A percentile compares a stretch with the other conserved stretches of the same genome.
phyloP scores from a whole-genome alignment of 2,113 vertebrate genomes.

The Neoarius graeffei region DNA sequence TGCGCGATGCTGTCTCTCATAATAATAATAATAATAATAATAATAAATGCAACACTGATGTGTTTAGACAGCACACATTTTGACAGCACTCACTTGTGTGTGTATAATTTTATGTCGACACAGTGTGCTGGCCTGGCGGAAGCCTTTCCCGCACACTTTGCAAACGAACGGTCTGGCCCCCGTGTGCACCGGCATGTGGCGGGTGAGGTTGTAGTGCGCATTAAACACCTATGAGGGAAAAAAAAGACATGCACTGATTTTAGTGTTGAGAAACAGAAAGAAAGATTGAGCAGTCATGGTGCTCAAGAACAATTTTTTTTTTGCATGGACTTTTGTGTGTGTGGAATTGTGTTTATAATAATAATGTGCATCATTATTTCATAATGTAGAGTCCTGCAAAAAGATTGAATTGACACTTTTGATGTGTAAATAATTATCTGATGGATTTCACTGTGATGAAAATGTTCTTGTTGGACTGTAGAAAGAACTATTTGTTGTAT shows the following conservation, averaged over 20 bases:
- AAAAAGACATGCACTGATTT: background rate
- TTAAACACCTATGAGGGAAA: constrained; percentile 84
- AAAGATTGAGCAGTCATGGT: background rate
- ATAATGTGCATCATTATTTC: background rate
- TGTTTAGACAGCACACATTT: background rate
- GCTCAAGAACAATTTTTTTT: background rate
- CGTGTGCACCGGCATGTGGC: constrained; percentile 98
- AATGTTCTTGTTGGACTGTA: background rate
- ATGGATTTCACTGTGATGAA: background rate
- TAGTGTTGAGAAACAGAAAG: background rate
- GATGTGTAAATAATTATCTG: background rate
- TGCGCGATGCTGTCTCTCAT: background rate
- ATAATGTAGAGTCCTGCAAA: background rate
- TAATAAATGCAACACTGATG: background rate
- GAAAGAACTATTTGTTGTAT: too few relatives aligned
- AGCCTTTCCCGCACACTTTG: constrained; percentile 96
- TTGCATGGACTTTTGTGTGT: too few relatives aligned
- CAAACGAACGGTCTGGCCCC: constrained; percentile 97
- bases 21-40: constrained; percentile 9
- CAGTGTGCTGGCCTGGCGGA: constrained; percentile 94
- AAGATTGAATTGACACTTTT: background rate
- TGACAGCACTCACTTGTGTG: constrained; percentile 81
- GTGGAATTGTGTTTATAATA: background rate
- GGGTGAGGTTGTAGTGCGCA: constrained; percentile 95
- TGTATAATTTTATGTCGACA: constrained; percentile 97